phyloP scores from a whole-genome alignment of 2,797 vertebrate genomes.

The Gadopsis marmoratus region DNA sequence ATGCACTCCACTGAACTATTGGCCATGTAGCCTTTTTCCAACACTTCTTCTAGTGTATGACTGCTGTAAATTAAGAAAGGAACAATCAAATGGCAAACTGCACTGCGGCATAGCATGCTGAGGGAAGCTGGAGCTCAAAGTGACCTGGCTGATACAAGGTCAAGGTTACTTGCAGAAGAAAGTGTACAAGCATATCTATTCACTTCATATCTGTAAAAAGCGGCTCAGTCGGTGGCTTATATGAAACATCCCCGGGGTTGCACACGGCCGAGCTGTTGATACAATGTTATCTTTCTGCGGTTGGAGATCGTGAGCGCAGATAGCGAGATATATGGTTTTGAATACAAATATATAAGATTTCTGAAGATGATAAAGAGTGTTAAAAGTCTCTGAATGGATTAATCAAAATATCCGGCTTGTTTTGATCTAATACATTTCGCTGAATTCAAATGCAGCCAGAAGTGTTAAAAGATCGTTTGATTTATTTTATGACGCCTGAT shows the following conservation, averaged over 20 bases:
- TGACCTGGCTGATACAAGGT: conserved; percentile 64
- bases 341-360: conserved; percentile 19
- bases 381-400: not conserved
- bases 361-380: not conserved
- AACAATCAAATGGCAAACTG: conserved; percentile 65
- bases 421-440: not conserved
- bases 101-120: conserved; percentile 50
- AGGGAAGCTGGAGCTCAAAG: conserved; percentile 50
- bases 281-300: conserved; percentile 45
- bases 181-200: conserved; percentile 60
- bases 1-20: not conserved
- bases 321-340: conserved; percentile 13
- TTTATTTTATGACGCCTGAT: not conserved
- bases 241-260: conserved; percentile 32
- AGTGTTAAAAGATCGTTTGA: not conserved
- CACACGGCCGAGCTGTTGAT: conserved; percentile 4
- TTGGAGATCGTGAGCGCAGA: conserved; percentile 36
- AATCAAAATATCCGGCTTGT: not conserved
- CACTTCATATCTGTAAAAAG: conserved; percentile 58
- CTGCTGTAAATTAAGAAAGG: conserved; percentile 76
- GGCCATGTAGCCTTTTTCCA: conserved; percentile 25
- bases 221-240: conserved; percentile 21
- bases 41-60: conserved; percentile 50
- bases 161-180: conserved; percentile 71
- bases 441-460: not conserved